These are phyloP conservation scores for Phenganax marumi DNA, from an alignment of 92 coral and sea anemone genomes.

Conservation along the genomic window DNA sequence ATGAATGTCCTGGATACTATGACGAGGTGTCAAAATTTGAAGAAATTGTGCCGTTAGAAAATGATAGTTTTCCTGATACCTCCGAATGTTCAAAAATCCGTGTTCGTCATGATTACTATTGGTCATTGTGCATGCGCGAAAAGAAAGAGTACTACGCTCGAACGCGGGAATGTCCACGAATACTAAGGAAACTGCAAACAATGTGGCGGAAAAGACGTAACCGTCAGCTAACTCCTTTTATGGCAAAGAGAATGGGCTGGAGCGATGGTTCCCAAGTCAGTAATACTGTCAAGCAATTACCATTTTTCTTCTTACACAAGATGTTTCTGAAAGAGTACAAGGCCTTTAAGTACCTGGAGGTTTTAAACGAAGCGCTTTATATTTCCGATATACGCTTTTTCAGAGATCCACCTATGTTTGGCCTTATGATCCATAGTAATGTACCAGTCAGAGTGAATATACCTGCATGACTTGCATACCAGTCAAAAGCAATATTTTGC, in stretches of 20 bases:
- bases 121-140: too few relatives aligned
- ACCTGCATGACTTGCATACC: too few relatives aligned
- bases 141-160: too few relatives aligned
- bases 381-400: neutral
- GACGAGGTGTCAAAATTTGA: neutral
- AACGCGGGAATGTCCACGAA: neutral
- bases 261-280: neutral
- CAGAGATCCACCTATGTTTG: neutral
- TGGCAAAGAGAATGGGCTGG: conserved; percentile 3
- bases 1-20: neutral
- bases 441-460: too few relatives aligned
- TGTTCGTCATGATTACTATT: too few relatives aligned
- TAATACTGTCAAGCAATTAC: neutral
- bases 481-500: too few relatives aligned
- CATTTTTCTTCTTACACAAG: neutral
- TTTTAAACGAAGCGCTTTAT: conserved; percentile 7
- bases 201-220: neutral
- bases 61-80: too few relatives aligned
- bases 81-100: too few relatives aligned
- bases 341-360: neutral
- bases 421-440: too few relatives aligned
- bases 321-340: neutral
- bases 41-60: too few relatives aligned
- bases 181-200: neutral
- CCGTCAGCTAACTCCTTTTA: neutral